Percentiles rank a stretch among this genome's conserved stretches.
Evolutionary conservation across 2,113 vertebrate genomes (phyloP).

Genomic region (Gadus macrocephalus): DNA sequence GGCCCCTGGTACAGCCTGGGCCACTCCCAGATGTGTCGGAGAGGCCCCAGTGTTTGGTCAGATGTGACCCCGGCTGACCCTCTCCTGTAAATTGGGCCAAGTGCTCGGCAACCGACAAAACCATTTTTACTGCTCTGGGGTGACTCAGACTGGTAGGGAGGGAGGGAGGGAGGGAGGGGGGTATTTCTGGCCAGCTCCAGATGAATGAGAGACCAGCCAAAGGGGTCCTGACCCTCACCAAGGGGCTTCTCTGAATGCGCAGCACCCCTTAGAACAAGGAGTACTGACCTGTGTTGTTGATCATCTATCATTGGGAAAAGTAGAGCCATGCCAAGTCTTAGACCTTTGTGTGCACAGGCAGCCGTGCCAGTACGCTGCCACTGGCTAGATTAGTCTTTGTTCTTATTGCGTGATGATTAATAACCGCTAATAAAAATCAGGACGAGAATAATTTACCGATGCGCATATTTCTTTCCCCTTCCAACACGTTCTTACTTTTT

Average conservation of each 20-base stretch:
- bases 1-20: conserved; percentile 51
- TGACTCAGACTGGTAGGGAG: conserved; percentile 4
- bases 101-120: conserved; percentile 44
- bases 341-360: not conserved
- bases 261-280: conserved; percentile 32
- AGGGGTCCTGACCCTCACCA: conserved; percentile 51
- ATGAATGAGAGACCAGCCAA: conserved; percentile 46
- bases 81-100: conserved; percentile 63
- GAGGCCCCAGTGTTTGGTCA: conserved; percentile 62
- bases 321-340: conserved; percentile 1
- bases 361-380: not conserved
- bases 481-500: not conserved
- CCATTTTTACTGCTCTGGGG: conserved; percentile 28
- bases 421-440: not conserved
- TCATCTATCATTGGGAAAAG: conserved; percentile 28
- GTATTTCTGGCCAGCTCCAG: conserved; percentile 24
- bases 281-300: conserved; percentile 32
- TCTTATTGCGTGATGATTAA: not conserved
- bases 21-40: conserved; percentile 56
- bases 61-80: conserved; percentile 66
- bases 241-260: conserved; percentile 37
- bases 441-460: not conserved
- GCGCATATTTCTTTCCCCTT: not conserved
- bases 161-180: conserved; percentile 15
- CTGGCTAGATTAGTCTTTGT: not conserved